These are phyloP conservation scores for Passer domesticus DNA, from an alignment of 2,113 vertebrate genomes.

Conservation along the genomic window DNA sequence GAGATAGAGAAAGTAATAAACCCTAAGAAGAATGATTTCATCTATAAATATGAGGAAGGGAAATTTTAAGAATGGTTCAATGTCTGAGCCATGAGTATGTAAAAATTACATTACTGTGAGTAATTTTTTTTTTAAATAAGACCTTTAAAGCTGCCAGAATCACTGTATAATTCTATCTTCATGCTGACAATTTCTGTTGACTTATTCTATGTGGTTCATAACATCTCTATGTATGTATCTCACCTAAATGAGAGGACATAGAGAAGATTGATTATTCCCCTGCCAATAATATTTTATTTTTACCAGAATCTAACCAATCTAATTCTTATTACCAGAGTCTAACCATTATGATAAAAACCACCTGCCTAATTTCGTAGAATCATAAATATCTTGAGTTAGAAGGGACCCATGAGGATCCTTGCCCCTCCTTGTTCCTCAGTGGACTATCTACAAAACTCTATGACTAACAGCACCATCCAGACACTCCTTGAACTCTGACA, in stretches of 20 bases:
- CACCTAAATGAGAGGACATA: neutral
- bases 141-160: neutral
- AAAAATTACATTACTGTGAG: neutral
- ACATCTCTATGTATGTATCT: neutral
- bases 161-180: neutral
- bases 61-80: neutral
- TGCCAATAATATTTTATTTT: neutral
- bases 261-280: neutral
- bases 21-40: neutral
- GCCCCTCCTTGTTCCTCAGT: neutral
- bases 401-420: neutral
- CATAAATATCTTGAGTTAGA: neutral
- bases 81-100: neutral
- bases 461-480: neutral
- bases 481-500: neutral
- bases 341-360: neutral
- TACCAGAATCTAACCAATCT: neutral
- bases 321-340: neutral
- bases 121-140: neutral
- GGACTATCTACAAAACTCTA: no score
- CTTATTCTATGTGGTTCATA: neutral
- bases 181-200: neutral
- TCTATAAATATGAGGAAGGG: neutral
- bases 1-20: slow-evolving; percentile 29
- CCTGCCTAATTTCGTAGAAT: neutral